Evolutionary conservation across 2,888 invertebrate genomes (phyloP), one percentile per base, ranked within the genome.

Genomic region (Cheilosia soror): DNA sequence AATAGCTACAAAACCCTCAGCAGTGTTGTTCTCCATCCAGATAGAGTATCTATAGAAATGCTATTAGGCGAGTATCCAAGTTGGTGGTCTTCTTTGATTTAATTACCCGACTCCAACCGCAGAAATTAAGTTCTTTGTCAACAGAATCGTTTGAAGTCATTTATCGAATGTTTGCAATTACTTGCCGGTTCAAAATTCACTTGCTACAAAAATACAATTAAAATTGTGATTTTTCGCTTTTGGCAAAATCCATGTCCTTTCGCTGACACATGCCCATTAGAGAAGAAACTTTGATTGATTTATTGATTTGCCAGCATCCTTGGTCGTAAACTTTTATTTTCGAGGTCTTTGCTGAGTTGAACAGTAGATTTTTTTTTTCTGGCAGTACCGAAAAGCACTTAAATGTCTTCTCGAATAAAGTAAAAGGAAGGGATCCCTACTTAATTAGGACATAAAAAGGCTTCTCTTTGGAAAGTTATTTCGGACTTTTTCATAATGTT

Each of bases 391-490:
- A 7, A 42, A 71, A 71, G 58, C 57, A 75, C 75, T 75, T 65
- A 57, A 55, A 66, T 47, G 57, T 37, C 57, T 66, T 58, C 57
- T 40, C 53, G 7, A 53, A 44, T 27, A 49, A 40, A 55, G 40
- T 13, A 7, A 15, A 31, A 13, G 37, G 42, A 42, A 57, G 9
- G 27, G 49, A 40, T 44, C 33, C 58, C 76, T 27, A n/a, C 60
- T 13, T 60, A 76, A 53, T 68, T 37, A 68, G 66, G 60, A 66
- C 60, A 76, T 68, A 37, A 68, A 68, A 68, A 76, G 68, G 76
- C 42, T 60, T 76, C 66, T 58, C 49, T 49, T 20, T 2, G 7
- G n/a, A 31, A 72, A 72, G 37, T 44, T 53, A 42, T 60, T 40
- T 40, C 44, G 33, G 55, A 73, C 63, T 44, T 73, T 73, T 11